A percentile compares a stretch with the other conserved stretches of the same genome.
These are phyloP conservation scores for Solenopsis invicta DNA, from an alignment of 1,140 invertebrate genomes.

Conservation along the genomic window DNA sequence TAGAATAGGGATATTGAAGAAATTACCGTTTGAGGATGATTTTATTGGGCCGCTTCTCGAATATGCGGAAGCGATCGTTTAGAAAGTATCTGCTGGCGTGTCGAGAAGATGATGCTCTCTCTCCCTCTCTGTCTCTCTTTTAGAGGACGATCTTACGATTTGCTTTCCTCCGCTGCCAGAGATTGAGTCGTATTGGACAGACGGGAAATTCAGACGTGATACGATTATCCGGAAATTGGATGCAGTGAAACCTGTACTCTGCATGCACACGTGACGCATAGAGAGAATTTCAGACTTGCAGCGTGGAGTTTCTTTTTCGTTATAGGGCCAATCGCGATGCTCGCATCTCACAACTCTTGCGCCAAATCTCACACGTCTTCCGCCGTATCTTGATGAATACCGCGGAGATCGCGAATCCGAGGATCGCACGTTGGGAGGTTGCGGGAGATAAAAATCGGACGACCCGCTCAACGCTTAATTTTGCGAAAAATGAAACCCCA, in stretches of 20 bases:
- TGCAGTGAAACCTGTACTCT: constrained; percentile 3
- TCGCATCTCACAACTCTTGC: background rate
- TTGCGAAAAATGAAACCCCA: background rate
- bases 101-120: background rate
- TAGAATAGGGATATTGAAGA: constrained; percentile 25
- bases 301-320: constrained; percentile 26
- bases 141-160: constrained; percentile 31
- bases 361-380: background rate
- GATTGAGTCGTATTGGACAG: constrained; percentile 32
- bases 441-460: background rate
- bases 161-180: constrained; percentile 21
- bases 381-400: background rate
- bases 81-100: constrained; percentile 31
- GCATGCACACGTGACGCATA: constrained; percentile 5
- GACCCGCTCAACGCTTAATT: background rate
- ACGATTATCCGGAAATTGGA: constrained; percentile 54
- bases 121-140: background rate
- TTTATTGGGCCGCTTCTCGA: background rate
- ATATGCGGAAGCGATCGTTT: constrained; percentile 29
- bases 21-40: constrained; percentile 36
- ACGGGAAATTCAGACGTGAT: constrained; percentile 38
- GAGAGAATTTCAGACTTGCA: constrained; percentile 14
- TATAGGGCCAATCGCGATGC: background rate
- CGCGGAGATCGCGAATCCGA: background rate
- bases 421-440: background rate